Evolutionary conservation across 2,888 invertebrate species (phyloP), one percentile per base, ranked within the genome.

Genomic region (Calliphora vomitoria): DNA sequence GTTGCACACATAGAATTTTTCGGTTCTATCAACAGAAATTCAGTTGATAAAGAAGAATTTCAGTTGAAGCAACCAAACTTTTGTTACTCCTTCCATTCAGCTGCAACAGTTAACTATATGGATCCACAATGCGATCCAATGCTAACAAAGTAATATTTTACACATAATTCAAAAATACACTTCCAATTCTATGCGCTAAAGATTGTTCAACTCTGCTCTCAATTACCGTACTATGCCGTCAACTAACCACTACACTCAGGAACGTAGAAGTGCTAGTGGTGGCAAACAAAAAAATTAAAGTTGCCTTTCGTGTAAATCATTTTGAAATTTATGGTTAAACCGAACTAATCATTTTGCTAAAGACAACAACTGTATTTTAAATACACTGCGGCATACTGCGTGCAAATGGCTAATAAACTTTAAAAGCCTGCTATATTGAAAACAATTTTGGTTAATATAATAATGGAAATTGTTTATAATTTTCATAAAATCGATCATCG

Each of bases 291-390:
- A n/a, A 11, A 50, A 74, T 44, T 13, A 55, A 69, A 47, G 60
- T 79, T 79, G 79, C 55, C 25, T 80, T 87, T 82, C 78, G 84
- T 84, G 87, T 74, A 78, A 87, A 84, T 84, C 81, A 87, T 87
- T 87, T 87, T 78, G 81, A 87, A 87, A 81, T 84, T 87, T 84
- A 87, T 87, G 83, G 71, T 72, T 84, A 53, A 84, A 74, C 18
- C 78, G 60, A 76, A 82, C 75, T 82, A 84, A 87, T 84, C 81
- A 82, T 78, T 81, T 78, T 47, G 72, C 53, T 78, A 74, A 81
- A 81, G 81, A 87, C 72, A 84, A 86, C 76, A 82, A 84, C 84
- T 84, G 76, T 84, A 81, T 68, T 78, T 84, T 81, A 76, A 81
- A 81, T 50, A 72, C 10, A 20, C 55, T 76, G 58, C 58, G 35